Percentiles rank a stretch among this genome's conserved stretches.
These are phyloP conservation scores for Nasonia longicornis DNA, from an alignment of 1,140 invertebrate genomes.

Conservation along the genomic window DNA sequence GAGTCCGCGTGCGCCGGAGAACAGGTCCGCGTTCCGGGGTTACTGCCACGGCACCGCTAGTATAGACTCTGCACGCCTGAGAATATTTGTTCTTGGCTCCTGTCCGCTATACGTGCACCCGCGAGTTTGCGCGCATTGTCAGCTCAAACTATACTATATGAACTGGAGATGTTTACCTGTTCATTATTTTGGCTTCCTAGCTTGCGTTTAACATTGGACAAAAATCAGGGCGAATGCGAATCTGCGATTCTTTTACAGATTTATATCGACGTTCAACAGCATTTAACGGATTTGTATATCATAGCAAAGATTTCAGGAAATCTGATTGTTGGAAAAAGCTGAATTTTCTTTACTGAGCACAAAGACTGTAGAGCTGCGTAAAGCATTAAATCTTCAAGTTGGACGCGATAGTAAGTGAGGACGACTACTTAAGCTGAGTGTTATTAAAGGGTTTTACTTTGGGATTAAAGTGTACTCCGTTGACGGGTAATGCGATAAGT, in stretches of 20 bases:
- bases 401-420: constrained; percentile 9
- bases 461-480: constrained; percentile 2
- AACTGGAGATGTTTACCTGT: too few relatives aligned
- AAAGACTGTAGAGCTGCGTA: background rate
- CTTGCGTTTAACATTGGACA: too few relatives aligned
- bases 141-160: too few relatives aligned
- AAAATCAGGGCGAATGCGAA: too few relatives aligned
- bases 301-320: background rate
- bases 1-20: background rate
- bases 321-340: background rate
- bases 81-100: background rate
- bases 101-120: too few relatives aligned
- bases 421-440: constrained; percentile 17
- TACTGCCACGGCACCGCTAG: background rate
- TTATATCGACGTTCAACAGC: too few relatives aligned
- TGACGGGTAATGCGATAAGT: background rate
- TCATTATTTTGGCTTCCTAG: too few relatives aligned
- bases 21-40: background rate
- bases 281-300: too few relatives aligned
- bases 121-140: too few relatives aligned
- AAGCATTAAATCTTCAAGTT: constrained; percentile 14
- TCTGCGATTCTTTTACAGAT: too few relatives aligned
- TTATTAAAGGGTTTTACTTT: background rate
- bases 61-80: background rate
- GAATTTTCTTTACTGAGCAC: background rate